phyloP scores from a whole-genome alignment of 2,888 invertebrate species.

The Nomada fucata region DNA sequence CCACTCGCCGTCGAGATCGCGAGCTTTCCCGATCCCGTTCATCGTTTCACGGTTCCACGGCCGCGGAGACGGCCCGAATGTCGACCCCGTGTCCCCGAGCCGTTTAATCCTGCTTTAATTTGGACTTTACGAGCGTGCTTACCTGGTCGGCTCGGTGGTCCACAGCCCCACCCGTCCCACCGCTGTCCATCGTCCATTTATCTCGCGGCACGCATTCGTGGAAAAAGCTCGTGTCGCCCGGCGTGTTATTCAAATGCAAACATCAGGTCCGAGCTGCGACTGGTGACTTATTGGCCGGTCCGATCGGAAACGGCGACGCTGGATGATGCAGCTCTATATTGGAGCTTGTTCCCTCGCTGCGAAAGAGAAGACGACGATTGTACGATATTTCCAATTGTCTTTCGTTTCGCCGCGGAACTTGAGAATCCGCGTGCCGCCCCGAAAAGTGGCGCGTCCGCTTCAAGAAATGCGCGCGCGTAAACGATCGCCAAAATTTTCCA shows the following conservation, averaged over 20 bases:
- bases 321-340: constrained; percentile 3
- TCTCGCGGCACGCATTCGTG: constrained; percentile 76
- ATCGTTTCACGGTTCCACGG: constrained; percentile 5
- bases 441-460: too few relatives aligned
- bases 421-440: too few relatives aligned
- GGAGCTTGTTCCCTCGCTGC: not conserved
- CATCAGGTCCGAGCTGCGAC: constrained; percentile 67
- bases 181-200: constrained; percentile 71
- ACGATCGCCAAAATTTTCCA: constrained; percentile 11
- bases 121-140: constrained; percentile 75
- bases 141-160: constrained; percentile 76
- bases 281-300: constrained; percentile 74
- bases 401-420: not conserved
- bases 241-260: constrained; percentile 82
- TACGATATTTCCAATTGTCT: too few relatives aligned
- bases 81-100: constrained; percentile 37
- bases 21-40: too few relatives aligned
- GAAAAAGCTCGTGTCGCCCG: constrained; percentile 78
- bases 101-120: constrained; percentile 73
- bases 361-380: not conserved
- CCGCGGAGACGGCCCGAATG: constrained; percentile 33
- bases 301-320: constrained; percentile 40
- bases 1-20: too few relatives aligned
- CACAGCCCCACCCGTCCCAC: constrained; percentile 54
- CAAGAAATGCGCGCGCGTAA: too few relatives aligned